Evolutionary conservation across 2,797 vertebrate species (phyloP).

Genomic region (Zonotrichia albicollis): DNA sequence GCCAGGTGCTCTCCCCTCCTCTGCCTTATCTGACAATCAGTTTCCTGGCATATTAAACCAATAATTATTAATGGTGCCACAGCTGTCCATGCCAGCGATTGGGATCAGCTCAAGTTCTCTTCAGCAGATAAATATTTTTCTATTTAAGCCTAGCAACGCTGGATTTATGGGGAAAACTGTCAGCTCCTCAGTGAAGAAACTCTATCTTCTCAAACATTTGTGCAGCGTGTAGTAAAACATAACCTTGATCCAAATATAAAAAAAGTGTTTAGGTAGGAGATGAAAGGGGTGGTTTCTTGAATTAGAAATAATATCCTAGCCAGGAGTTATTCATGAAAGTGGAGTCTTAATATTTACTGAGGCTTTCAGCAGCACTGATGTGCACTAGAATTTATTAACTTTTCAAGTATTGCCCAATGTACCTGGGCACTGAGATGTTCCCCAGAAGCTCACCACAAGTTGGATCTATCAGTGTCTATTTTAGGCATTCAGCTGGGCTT

Average conservation of each 20-base stretch:
- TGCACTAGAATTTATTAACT: background rate
- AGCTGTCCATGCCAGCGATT: background rate
- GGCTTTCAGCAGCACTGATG: slow-evolving; percentile 6
- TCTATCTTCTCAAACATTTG: background rate
- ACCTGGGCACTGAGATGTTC: background rate
- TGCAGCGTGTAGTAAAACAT: slow-evolving; percentile 16
- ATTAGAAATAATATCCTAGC: slow-evolving; percentile 25
- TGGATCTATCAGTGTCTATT: background rate
- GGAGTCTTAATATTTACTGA: slow-evolving; percentile 56
- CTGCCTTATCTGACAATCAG: background rate
- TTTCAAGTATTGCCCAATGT: background rate
- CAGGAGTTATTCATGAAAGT: background rate
- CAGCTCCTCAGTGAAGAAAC: background rate
- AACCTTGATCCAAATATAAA: slow-evolving; percentile 34
- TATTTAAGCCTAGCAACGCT: background rate
- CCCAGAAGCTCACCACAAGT: background rate
- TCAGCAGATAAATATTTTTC: background rate
- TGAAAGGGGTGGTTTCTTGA: slow-evolving; percentile 24
- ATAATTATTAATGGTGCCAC: background rate
- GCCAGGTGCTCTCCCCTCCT: background rate
- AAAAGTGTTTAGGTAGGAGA: slow-evolving; percentile 33
- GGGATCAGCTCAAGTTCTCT: background rate
- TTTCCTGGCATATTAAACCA: background rate
- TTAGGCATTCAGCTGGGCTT: background rate
- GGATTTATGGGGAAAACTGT: background rate